A percentile compares a stretch with the other conserved stretches of the same genome.
phyloP scores from a whole-genome alignment of 1,140 invertebrate genomes.

The Brachionus asplanchnoidis region DNA sequence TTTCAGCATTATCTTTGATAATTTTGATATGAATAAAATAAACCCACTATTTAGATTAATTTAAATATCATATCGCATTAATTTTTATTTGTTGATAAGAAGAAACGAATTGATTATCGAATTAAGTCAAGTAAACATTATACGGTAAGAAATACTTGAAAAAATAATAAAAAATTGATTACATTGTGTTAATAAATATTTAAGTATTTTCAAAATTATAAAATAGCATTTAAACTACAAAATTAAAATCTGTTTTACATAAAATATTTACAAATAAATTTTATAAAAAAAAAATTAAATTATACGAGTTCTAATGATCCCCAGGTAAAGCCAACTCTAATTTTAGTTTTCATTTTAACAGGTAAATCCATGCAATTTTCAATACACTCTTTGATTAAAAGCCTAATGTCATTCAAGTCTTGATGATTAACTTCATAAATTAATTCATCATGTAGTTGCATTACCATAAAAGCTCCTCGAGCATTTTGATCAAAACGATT shows the following conservation, averaged over 20 bases:
- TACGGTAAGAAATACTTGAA: too few relatives aligned
- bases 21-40: too few relatives aligned
- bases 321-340: constrained; percentile 76
- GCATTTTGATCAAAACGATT: background rate
- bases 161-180: too few relatives aligned
- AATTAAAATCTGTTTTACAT: background rate
- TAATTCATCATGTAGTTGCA: constrained; percentile 92
- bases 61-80: too few relatives aligned
- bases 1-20: too few relatives aligned
- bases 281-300: background rate
- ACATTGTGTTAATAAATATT: background rate
- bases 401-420: constrained; percentile 63
- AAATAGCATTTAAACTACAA: background rate
- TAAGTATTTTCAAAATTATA: background rate
- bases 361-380: constrained; percentile 68
- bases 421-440: constrained; percentile 74
- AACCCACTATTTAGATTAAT: too few relatives aligned
- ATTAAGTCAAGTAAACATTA: too few relatives aligned
- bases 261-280: background rate
- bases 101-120: too few relatives aligned
- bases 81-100: too few relatives aligned
- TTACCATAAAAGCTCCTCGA: constrained; percentile 63
- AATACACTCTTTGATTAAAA: constrained; percentile 71
- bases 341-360: constrained; percentile 77
- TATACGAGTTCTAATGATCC: constrained; percentile 55